Base-by-base conservation (phyloP, 2,113 vertebrate genomes). In the Sander lucioperca region DNA sequence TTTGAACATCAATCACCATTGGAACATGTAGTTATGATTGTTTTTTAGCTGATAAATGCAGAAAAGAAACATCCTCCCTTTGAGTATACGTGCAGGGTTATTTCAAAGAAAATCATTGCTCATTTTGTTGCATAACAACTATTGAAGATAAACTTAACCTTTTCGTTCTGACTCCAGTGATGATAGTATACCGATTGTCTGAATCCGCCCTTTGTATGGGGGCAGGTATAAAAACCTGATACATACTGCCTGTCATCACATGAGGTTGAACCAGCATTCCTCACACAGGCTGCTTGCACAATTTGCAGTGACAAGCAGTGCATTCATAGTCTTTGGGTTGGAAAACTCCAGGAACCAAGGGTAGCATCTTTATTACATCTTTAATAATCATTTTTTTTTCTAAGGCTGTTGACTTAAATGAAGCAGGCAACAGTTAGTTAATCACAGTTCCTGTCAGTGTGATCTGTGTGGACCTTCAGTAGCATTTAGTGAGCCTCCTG, bases 221-320 rank as follows among this genome's bases (percentile, higher is more conserved):
- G 39, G 67, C 33, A 45, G 39, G 65, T 88, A 88, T 92, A 90
- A 90, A 90, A 83, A 56, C 82, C 77, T 70, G 69, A 36, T 12
- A 18, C 77, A 11, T 5, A 15, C 74, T 43, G 57, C 51, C 6
- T 78, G 64, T 33, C 65, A 25, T 64, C 51, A 86, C 70, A 86
- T 69, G 56, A 48, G 53, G 25, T 45, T 48, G 45, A 77, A 62
- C 30, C 23, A 2, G 47, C 59, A 70, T 56, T 54, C 59, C 67
- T 70, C 61, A 50, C 50, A 56, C 15, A 57, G 39, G n/a, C 50
- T 23, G 9, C 66, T 62, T 66, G 25, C 58, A 71, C 12, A 58
- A 2, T 25, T 39, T 58, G 21, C 19, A 56, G 21, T 16, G 27
- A 58, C 75, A 30, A 33, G n/a, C n/a, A 50, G 18, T 85, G 59